Evolutionary conservation across 2,888 invertebrate species (phyloP), one percentile per base, ranked within the genome.

Genomic region (Falcaria lacertinaria): DNA sequence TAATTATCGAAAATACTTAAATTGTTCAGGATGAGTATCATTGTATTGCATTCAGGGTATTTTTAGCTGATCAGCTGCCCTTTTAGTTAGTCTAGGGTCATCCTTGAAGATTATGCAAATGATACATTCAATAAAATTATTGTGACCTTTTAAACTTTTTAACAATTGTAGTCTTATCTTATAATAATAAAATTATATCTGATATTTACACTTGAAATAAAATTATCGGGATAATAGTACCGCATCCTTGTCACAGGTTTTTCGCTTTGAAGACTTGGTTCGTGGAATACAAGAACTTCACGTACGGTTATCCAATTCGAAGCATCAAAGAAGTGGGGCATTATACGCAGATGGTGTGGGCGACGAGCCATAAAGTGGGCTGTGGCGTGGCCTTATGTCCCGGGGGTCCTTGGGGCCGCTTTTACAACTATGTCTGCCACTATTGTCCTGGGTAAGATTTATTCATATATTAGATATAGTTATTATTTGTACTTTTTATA

Each of bases 321-420:
- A 89, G 93, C 61, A 67, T 94, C 2, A 87, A 89, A 48, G 88
- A 90, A 11, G 90, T 94, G 15, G 95, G 95, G 0, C 95, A 95
- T 79, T 96, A 95, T 74, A 95, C 95, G 0, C 95, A 95, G 80
- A 92, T 95, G 92, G 94, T 94, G 16, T 96, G 95, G 95, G 94
- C 94, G 8, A 90, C 94, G 2, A 92, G 92, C 15, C 94, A 95
- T 70, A 92, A 93, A 69, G 91, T 95, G 13, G 95, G 95, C 32
- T 95, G 95, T 62, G 95, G 95, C 0, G 85, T 94, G 56, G 91
- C 93, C 15, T 91, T 92, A 64, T 96, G 96, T 68, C 74, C 85
- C n/a, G 91, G 90, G 8, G 92, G 92, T 22, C 91, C 89, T 11
- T 89, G 89, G 80, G 91, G 89, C 47, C 82, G 91, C 13, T 96